Percentiles rank a stretch among this genome's conserved stretches.
Evolutionary conservation across 92 coral and sea anemone genomes (phyloP).

Genomic region (Palythoa grandis): DNA sequence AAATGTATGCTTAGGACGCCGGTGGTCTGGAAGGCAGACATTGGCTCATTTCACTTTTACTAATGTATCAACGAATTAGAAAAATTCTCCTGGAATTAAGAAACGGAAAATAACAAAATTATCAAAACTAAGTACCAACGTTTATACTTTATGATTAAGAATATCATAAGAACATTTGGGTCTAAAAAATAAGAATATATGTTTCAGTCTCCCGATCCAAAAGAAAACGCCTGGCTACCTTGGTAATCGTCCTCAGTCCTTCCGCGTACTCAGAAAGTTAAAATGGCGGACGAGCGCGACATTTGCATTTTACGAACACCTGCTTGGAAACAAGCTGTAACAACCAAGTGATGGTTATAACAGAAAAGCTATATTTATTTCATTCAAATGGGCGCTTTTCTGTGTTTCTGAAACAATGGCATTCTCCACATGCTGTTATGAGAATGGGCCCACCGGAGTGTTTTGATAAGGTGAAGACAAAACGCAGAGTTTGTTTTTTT

Average conservation of each 20-base stretch:
- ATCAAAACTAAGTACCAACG: too few species aligned
- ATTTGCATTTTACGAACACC: constrained; percentile 56
- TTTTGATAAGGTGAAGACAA: constrained; percentile 23
- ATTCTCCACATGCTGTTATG: background rate
- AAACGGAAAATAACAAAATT: too few species aligned
- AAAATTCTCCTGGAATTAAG: too few species aligned
- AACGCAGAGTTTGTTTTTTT: constrained; percentile 7
- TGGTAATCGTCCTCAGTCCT: background rate
- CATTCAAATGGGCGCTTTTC: background rate
- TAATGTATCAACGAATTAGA: too few species aligned
- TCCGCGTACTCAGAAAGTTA: background rate
- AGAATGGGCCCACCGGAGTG: background rate
- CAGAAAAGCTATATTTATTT: constrained; percentile 42
- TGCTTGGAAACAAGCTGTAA: constrained; percentile 66
- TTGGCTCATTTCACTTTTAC: too few species aligned
- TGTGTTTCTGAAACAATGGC: constrained; percentile 23
- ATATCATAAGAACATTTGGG: too few species aligned
- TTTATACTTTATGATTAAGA: too few species aligned
- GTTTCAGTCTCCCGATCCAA: too few species aligned
- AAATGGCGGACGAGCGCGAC: constrained; percentile 25
- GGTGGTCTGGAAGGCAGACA: too few species aligned
- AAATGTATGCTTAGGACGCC: too few species aligned
- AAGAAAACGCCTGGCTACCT: background rate
- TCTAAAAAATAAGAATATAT: too few species aligned
- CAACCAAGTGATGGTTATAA: constrained; percentile 59